These are phyloP conservation scores for Pionites leucogaster DNA, from an alignment of 2,113 vertebrate genomes.

Conservation along the genomic window DNA sequence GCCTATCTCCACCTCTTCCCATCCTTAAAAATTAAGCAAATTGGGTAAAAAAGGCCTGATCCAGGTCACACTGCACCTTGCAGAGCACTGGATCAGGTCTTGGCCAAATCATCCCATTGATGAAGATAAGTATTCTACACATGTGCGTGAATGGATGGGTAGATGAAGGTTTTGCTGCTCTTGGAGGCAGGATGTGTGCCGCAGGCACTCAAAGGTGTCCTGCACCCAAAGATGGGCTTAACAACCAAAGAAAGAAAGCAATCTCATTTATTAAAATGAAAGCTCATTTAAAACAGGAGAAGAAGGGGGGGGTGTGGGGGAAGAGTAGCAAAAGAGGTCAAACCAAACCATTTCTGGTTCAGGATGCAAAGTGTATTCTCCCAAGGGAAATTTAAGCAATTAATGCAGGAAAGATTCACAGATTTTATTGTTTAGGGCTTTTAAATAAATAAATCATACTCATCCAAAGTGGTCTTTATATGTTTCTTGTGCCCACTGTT, in stretches of 20 bases:
- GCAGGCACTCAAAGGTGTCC: background rate
- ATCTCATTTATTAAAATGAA: background rate
- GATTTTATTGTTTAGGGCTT: background rate
- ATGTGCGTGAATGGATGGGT: background rate
- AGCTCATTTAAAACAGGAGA: background rate
- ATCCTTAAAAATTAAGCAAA: background rate
- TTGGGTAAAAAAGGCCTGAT: background rate
- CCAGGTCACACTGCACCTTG: background rate
- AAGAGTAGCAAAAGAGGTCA: background rate
- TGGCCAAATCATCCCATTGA: background rate
- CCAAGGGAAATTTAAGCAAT: background rate
- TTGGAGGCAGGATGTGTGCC: background rate
- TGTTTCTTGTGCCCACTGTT: background rate
- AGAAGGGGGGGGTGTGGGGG: background rate
- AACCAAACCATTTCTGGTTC: background rate
- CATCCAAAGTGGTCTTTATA: slow-evolving; percentile 28
- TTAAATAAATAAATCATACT: slow-evolving; percentile 53
- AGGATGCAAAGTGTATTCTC: background rate
- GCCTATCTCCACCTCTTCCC: background rate
- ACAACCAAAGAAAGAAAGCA: background rate
- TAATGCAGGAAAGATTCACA: slow-evolving; percentile 23
- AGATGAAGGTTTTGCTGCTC: background rate
- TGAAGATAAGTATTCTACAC: background rate
- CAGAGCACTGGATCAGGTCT: accelerated
- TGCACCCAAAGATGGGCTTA: background rate